A percentile compares a stretch with the other conserved stretches of the same genome.
These are phyloP conservation scores for Botrylloides violaceus DNA, from an alignment of 23 tunicate species.

Conservation along the genomic window DNA sequence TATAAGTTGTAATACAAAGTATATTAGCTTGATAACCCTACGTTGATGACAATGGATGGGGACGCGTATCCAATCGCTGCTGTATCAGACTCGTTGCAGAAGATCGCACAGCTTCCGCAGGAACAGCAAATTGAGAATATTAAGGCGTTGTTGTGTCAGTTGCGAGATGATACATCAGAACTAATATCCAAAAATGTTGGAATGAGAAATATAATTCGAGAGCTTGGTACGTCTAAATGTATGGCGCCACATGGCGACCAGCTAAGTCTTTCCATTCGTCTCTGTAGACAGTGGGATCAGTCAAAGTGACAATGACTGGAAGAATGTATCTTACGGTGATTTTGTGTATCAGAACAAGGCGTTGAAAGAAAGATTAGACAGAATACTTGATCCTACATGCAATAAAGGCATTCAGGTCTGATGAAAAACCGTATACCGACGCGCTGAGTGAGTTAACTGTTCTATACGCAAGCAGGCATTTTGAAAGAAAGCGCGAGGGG, in stretches of 20 bases:
- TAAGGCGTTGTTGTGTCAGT: background rate
- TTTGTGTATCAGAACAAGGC: constrained; percentile 26
- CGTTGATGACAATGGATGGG: background rate
- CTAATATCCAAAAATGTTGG: background rate
- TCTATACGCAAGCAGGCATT: no score
- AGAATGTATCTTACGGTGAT: constrained; percentile 7
- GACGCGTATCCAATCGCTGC: background rate
- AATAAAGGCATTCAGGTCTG: constrained; percentile 40
- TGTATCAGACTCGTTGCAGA: background rate
- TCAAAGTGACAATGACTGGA: constrained; percentile 6
- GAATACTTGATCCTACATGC: constrained; percentile 30
- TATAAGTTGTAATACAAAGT: no score
- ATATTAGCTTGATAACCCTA: no score
- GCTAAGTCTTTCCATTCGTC: background rate
- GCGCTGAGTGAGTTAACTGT: background rate
- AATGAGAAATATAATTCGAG: background rate
- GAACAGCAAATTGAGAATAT: background rate
- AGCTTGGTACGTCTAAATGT: background rate
- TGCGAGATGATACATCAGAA: background rate
- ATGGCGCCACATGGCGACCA: no score
- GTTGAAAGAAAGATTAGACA: constrained; percentile 10
- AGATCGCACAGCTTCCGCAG: background rate
- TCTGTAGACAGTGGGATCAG: background rate
- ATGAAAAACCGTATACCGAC: no score
- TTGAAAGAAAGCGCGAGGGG: no score